These are phyloP conservation scores for Setophaga coronata DNA, from an alignment of 2,113 vertebrate species.

Conservation along the genomic window DNA sequence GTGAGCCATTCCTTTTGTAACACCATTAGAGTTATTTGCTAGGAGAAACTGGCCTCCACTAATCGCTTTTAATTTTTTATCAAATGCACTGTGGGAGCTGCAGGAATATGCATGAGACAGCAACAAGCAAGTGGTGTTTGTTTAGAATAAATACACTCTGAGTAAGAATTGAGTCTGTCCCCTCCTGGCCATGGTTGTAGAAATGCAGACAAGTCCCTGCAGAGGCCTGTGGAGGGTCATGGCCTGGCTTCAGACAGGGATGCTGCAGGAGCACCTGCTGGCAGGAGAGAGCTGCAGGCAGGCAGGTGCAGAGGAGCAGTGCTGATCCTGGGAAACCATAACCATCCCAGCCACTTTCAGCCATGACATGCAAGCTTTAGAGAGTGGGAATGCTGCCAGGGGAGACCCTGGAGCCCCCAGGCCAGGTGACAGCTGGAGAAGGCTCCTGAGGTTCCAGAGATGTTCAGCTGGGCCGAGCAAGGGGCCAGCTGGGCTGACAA, in stretches of 20 bases:
- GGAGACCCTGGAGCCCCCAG: accelerated
- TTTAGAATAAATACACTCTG: slow-evolving; percentile 29
- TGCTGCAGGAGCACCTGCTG: accelerated
- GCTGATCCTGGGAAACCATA: background rate
- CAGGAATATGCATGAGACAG: background rate
- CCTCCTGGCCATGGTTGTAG: background rate
- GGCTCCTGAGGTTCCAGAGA: background rate
- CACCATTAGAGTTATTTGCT: background rate
- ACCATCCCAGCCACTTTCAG: background rate
- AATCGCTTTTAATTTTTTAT: slow-evolving; percentile 47
- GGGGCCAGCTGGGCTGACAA: background rate
- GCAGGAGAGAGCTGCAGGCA: background rate
- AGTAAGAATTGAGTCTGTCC: background rate
- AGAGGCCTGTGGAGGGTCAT: background rate
- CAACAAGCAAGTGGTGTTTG: slow-evolving; percentile 8
- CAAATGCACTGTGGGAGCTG: background rate
- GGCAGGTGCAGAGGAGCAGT: background rate
- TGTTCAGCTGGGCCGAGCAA: accelerated
- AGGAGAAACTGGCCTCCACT: background rate
- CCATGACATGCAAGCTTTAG: accelerated
- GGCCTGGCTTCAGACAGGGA: background rate
- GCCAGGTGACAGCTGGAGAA: background rate
- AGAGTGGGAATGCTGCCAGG: background rate
- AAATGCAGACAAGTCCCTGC: background rate
- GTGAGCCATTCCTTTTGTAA: slow-evolving; percentile 36